Conservation (phyloP, 2,113 vertebrate species). For the Psettodes erumei region DNA sequence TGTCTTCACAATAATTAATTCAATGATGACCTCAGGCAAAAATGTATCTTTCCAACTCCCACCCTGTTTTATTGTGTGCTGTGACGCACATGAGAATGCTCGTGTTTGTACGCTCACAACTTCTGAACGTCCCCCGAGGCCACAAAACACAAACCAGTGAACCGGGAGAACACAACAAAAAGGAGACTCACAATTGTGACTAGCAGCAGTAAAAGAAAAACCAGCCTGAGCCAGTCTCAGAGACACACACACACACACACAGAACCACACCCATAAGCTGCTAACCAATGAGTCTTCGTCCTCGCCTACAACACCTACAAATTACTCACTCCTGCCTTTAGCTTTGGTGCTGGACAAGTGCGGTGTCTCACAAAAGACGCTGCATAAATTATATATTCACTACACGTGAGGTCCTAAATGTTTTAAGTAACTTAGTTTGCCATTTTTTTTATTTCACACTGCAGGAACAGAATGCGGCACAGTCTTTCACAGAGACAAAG, state of each 20-base stretch:
- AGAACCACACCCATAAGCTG: slow-evolving; percentile 15
- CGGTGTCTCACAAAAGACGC: not conserved
- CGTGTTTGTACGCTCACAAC: too few relatives aligned
- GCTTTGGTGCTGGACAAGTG: not conserved
- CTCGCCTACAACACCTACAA: not conserved
- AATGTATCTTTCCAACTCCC: not conserved
- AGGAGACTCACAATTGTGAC: not conserved
- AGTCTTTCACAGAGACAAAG: not conserved
- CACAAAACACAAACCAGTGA: too few relatives aligned
- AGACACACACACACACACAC: not conserved
- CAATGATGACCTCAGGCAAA: not conserved
- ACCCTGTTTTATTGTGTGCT: too few relatives aligned
- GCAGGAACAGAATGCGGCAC: not conserved
- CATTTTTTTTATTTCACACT: not conserved
- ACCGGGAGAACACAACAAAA: not conserved
- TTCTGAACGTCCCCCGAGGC: too few relatives aligned
- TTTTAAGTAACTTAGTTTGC: not conserved
- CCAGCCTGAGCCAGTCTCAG: slow-evolving; percentile 7
- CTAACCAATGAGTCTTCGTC: not conserved
- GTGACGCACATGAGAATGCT: not conserved
- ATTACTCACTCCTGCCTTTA: not conserved
- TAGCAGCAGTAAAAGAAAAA: not conserved
- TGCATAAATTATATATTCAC: not conserved
- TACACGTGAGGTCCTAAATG: not conserved
- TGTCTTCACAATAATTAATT: not conserved